Conservation (phyloP, 2,888 invertebrate species). For the Marronus borbonicus region DNA sequence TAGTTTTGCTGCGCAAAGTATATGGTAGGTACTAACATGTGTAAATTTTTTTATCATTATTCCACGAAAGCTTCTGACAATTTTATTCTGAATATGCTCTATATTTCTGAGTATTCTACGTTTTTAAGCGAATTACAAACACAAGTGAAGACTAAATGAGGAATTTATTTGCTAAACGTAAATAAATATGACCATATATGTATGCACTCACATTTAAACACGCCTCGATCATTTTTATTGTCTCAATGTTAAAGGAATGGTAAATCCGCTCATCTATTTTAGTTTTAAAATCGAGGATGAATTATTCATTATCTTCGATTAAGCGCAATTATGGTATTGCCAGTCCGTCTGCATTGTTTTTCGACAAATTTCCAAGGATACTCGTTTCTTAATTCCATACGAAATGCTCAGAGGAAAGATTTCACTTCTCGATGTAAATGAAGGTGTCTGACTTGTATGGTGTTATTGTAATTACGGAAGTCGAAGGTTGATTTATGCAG, state of each 20-base stretch:
- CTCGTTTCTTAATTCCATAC: background rate
- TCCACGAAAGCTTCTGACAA: no score
- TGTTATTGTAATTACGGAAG: conserved; percentile 18
- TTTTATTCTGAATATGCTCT: no score
- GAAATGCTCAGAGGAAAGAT: background rate
- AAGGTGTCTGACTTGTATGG: background rate
- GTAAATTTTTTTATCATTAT: no score
- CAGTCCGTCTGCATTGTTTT: conserved; percentile 17
- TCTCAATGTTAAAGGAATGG: conserved; percentile 9
- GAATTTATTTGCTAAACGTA: background rate
- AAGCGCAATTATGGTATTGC: conserved; percentile 11
- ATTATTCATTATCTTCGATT: conserved; percentile 35
- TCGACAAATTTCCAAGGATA: conserved; percentile 19
- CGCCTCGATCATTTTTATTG: conserved; percentile 4
- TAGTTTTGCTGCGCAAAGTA: no score
- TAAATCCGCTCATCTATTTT: background rate
- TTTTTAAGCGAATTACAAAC: no score
- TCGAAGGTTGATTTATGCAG: conserved; percentile 31
- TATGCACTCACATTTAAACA: conserved; percentile 7
- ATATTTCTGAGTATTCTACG: no score
- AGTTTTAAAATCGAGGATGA: conserved; percentile 17
- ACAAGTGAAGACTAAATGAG: no score
- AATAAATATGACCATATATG: conserved; percentile 10
- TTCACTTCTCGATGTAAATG: background rate
- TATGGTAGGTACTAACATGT: no score